Evolutionary conservation across 2,797 vertebrate species (phyloP), one percentile per base, ranked within the genome.

Genomic region (Pterois miles): DNA sequence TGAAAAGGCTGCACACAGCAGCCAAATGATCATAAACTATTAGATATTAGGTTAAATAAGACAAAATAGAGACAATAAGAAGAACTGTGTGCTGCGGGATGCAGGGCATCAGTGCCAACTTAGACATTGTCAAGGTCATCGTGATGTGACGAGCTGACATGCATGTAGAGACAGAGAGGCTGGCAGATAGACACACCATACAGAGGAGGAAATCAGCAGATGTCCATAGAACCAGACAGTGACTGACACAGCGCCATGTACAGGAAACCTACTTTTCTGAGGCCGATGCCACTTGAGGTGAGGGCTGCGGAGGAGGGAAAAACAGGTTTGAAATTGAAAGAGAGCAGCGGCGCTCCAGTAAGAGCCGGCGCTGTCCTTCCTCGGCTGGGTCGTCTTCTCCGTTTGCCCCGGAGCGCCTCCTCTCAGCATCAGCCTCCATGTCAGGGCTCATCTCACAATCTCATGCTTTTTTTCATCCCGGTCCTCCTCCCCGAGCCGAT

Each of bases 361-460:
- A 82, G 73, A 76, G 27, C 76, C 71, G 83, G 33, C 74, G 31
- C 65, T 59, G 40, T 74, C 69, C 74, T n/a, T 72, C 50, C 59
- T 59, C 3, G 20, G 78, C 86, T 65, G 52, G 77, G 80, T 82
- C 83, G 27, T 91, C 77, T 67, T 57, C 79, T 52, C 66, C 29
- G 68, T 89, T 85, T 56, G 72, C 83, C 87, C 80, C 4, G 71
- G 33, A 88, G 92, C 74, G 2, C 65, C 80, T 85, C 80, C 65
- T 73, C 83, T 87, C 79, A 76, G 81, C 69, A 59, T 87, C 87
- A 82, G 75, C 80, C 86, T 83, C 80, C 22, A 54, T 83, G 86
- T 89, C 88, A 53, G 70, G 71, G 63, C 86, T 89, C 78, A 86
- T 87, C 83, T 86, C 79, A 46, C 72, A 59, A 81, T 81, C 84